Percentiles rank a stretch among this genome's conserved stretches.
phyloP scores from a whole-genome alignment of 1,140 invertebrate genomes.

The Brachionus plicatilis region DNA sequence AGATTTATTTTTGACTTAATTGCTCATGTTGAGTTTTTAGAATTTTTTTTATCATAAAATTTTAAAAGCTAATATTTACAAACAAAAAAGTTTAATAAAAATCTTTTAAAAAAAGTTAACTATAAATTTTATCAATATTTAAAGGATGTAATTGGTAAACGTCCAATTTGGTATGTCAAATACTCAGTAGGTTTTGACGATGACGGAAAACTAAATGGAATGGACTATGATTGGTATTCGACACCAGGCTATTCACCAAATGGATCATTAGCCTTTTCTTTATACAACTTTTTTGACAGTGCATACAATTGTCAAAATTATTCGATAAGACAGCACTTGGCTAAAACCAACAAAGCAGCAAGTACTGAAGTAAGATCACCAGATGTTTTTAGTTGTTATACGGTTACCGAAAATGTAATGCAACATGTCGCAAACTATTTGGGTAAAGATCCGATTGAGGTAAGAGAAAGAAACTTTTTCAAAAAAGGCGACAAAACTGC shows the following conservation, averaged over 20 bases:
- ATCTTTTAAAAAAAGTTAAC: too few species aligned
- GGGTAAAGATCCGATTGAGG: slow-evolving; percentile 64
- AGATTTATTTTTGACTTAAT: too few species aligned
- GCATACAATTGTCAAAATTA: slow-evolving; percentile 30
- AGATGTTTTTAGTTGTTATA: slow-evolving; percentile 46
- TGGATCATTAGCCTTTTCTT: not conserved
- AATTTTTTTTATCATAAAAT: too few species aligned
- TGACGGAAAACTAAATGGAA: slow-evolving; percentile 26
- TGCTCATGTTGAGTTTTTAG: too few species aligned
- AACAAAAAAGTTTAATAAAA: too few species aligned
- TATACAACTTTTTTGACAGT: slow-evolving; percentile 31
- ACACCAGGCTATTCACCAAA: slow-evolving; percentile 15
- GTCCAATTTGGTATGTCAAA: slow-evolving; percentile 79
- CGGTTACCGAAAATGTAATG: slow-evolving; percentile 68
- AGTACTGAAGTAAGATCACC: slow-evolving; percentile 33
- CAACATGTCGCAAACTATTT: slow-evolving; percentile 69
- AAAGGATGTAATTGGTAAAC: slow-evolving; percentile 76
- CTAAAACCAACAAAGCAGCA: slow-evolving; percentile 30
- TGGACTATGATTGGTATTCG: not conserved
- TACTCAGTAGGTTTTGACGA: slow-evolving; percentile 63
- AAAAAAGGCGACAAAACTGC: slow-evolving; percentile 49
- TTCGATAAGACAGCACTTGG: not conserved
- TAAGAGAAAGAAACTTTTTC: slow-evolving; percentile 50
- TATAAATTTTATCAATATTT: slow-evolving; percentile 56
- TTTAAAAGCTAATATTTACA: too few species aligned